phyloP scores from a whole-genome alignment of 2,113 vertebrate species.

The Nyctereutes procyonoides region DNA sequence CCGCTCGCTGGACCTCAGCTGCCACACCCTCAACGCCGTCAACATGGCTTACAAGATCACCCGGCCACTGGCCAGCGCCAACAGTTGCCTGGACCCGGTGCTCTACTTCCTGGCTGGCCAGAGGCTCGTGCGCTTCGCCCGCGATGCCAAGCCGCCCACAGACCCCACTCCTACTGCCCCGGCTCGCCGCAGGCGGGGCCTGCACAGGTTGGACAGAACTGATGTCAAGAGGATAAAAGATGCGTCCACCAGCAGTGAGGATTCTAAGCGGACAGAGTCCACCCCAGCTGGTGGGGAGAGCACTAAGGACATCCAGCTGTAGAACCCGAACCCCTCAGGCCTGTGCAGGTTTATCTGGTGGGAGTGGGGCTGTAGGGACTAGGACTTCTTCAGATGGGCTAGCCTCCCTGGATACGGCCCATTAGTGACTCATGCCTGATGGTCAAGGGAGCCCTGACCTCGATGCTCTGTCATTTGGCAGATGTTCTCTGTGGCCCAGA shows the following conservation, averaged over 20 bases:
- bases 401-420: neutral
- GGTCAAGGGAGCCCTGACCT: neutral
- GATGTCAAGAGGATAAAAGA: neutral
- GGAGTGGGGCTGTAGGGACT: neutral
- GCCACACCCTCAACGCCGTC: constrained; percentile 90
- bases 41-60: constrained; percentile 97
- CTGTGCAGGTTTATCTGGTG: neutral
- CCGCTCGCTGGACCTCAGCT: constrained; percentile 92
- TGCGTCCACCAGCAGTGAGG: neutral
- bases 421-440: neutral
- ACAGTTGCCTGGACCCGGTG: constrained; percentile 97
- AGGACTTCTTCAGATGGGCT: neutral
- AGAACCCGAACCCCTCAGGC: neutral
- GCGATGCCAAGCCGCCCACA: constrained; percentile 67
- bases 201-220: constrained; percentile 20
- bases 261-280: constrained; percentile 29
- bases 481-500: neutral
- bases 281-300: neutral
- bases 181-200: constrained; percentile 37
- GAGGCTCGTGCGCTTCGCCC: constrained; percentile 85
- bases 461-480: neutral
- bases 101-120: constrained; percentile 97
- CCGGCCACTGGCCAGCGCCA: constrained; percentile 94
- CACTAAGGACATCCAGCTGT: constrained; percentile 72
- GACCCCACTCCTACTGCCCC: neutral